phyloP scores from a whole-genome alignment of 1,140 invertebrate species.

The Conus betulinus region DNA sequence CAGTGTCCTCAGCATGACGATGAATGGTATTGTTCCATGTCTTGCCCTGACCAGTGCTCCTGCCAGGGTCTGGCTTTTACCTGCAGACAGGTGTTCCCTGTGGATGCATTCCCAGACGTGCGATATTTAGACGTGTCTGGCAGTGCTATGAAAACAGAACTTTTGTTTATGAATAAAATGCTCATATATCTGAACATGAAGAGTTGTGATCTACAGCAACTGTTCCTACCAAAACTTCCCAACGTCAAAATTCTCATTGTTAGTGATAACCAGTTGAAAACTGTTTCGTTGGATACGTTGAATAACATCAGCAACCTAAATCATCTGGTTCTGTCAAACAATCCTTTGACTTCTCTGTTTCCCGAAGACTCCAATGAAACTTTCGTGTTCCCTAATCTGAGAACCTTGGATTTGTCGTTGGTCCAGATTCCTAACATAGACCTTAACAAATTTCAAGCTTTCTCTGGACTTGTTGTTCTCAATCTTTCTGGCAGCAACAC shows the following conservation, averaged over 20 bases:
- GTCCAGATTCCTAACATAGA: neutral
- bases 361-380: neutral
- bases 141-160: neutral
- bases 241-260: neutral
- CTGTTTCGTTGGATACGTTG: neutral
- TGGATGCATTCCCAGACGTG: no score
- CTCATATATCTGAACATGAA: neutral
- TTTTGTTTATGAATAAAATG: neutral
- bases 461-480: no score
- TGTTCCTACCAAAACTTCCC: neutral
- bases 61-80: neutral
- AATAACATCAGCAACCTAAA: neutral
- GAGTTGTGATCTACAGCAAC: neutral
- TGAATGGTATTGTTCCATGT: neutral
- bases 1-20: no score
- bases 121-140: neutral
- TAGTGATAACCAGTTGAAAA: neutral
- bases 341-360: neutral
- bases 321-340: neutral
- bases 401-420: neutral
- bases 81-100: no score
- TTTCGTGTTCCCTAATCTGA: neutral
- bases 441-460: neutral
- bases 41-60: slow-evolving; percentile 3
- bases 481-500: neutral